Evolutionary conservation across 2,113 vertebrate species (phyloP).

Genomic region (Hymenochirus boettgeri): DNA sequence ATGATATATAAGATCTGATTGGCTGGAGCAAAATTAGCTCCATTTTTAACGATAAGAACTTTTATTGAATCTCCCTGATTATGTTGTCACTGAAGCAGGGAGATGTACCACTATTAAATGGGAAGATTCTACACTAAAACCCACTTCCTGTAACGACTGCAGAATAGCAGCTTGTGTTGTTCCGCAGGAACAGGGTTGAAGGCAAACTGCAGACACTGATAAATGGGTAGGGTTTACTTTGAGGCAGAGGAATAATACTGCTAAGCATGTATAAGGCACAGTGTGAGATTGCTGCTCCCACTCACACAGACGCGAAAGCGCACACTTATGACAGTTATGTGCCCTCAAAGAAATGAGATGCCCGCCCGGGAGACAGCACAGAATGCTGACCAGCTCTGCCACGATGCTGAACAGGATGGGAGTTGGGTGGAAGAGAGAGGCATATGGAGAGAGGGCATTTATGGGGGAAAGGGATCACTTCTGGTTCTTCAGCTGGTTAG

Average conservation of each 20-base stretch:
- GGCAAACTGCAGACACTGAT: not conserved
- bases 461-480: conserved; percentile 58
- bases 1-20: too few relatives aligned
- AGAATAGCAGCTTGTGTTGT: not conserved
- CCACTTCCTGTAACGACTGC: too few relatives aligned
- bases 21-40: too few relatives aligned
- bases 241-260: conserved; percentile 33
- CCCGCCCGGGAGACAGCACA: conserved; percentile 27
- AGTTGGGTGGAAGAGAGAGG: conserved; percentile 24
- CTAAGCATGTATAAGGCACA: conserved; percentile 46
- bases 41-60: too few relatives aligned
- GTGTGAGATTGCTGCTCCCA: conserved; percentile 51
- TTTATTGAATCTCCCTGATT: too few relatives aligned
- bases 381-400: conserved; percentile 28
- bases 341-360: conserved; percentile 17
- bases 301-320: conserved; percentile 38
- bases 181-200: not conserved
- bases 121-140: too few relatives aligned
- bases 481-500: conserved; percentile 65
- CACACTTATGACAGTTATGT: conserved; percentile 20
- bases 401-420: conserved; percentile 38
- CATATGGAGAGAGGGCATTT: conserved; percentile 14
- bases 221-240: conserved; percentile 31
- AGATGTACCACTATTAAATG: too few relatives aligned
- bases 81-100: too few relatives aligned